These are phyloP conservation scores for Seira sanloemensis DNA, from an alignment of 2,888 invertebrate genomes.

Conservation along the genomic window DNA sequence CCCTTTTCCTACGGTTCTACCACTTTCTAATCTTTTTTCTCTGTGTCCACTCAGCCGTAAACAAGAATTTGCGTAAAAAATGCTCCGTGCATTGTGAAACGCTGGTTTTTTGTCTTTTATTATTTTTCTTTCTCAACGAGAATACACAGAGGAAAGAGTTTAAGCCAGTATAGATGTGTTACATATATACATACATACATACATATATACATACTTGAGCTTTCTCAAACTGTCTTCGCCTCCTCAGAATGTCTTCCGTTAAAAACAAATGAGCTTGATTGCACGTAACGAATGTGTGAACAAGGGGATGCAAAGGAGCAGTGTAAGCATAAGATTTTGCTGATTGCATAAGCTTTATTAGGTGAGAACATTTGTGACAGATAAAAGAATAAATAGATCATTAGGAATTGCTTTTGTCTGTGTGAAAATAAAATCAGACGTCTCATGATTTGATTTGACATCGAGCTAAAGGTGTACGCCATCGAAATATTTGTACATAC, in stretches of 20 bases:
- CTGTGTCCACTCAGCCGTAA: conserved; percentile 42
- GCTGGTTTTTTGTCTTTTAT: not conserved
- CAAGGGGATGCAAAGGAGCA: too few relatives aligned
- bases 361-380: too few relatives aligned
- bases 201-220: not conserved
- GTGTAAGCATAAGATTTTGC: too few relatives aligned
- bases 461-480: too few relatives aligned
- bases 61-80: conserved; percentile 55
- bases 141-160: not conserved
- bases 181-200: too few relatives aligned
- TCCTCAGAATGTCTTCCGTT: not conserved
- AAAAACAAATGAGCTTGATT: conserved; percentile 50
- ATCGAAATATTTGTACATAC: too few relatives aligned
- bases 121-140: not conserved
- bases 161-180: too few relatives aligned
- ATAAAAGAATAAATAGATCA: too few relatives aligned
- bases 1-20: conserved; percentile 21
- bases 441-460: too few relatives aligned
- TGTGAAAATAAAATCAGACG: too few relatives aligned
- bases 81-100: conserved; percentile 34
- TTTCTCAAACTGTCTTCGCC: not conserved
- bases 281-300: conserved; percentile 27
- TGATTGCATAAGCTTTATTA: too few relatives aligned
- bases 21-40: conserved; percentile 31
- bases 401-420: too few relatives aligned